Evolutionary conservation across 2,797 vertebrate species (phyloP).

Genomic region (Cygnus olor): DNA sequence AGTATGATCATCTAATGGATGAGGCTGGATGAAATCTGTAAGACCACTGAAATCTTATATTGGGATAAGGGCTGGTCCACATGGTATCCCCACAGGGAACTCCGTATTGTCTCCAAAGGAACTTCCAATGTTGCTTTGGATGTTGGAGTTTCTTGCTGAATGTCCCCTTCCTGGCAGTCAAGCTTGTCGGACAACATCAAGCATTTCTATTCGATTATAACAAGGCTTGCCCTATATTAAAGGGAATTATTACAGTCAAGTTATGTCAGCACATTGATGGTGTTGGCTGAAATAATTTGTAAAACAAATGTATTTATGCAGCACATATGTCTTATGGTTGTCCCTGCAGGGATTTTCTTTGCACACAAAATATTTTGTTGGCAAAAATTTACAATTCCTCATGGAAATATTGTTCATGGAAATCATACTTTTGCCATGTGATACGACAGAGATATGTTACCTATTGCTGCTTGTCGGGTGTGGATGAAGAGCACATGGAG

Average conservation of each 20-base stretch:
- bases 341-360: not conserved
- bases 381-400: not conserved
- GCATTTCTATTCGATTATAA: constrained; percentile 8
- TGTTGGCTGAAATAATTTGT: not conserved
- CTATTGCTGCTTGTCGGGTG: not conserved
- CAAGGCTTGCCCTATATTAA: not conserved
- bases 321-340: not conserved
- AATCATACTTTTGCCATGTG: not conserved
- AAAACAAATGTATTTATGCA: not conserved
- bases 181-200: not conserved
- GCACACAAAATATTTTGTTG: not conserved
- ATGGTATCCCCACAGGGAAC: not conserved
- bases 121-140: not conserved
- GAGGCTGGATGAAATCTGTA: not conserved
- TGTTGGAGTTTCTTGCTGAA: not conserved
- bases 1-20: not conserved
- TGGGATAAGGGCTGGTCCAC: not conserved
- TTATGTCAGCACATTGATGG: not conserved
- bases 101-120: not conserved
- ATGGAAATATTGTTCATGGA: not conserved
- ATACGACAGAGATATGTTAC: not conserved
- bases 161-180: not conserved
- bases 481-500: not conserved
- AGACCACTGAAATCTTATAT: not conserved
- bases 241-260: constrained; percentile 22